These are phyloP conservation scores for Mesaphorura yosii DNA, from an alignment of 1,140 invertebrate genomes.

Conservation along the genomic window DNA sequence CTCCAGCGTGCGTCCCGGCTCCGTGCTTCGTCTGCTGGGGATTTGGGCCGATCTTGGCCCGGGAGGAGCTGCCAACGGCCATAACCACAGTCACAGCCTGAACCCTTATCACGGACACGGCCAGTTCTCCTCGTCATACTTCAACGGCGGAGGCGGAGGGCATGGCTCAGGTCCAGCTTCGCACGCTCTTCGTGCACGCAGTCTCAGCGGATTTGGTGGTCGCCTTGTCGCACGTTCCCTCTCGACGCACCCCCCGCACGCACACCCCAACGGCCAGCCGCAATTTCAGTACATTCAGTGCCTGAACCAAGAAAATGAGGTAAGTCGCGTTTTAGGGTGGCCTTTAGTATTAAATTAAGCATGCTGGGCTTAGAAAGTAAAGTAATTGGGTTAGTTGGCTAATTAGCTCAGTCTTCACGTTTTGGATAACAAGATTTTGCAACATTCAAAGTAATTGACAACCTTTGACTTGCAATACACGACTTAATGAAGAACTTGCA, in stretches of 20 bases:
- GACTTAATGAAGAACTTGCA: no score
- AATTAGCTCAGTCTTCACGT: no score
- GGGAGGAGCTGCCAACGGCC: no score
- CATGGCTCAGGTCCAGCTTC: constrained; percentile 6
- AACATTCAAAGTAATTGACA: no score
- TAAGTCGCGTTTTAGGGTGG: constrained; percentile 14
- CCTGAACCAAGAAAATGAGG: constrained; percentile 36
- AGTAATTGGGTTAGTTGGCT: no score
- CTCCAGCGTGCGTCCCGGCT: constrained; percentile 32
- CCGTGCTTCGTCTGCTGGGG: constrained; percentile 36
- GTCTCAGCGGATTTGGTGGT: constrained; percentile 27
- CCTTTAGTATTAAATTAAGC: background rate
- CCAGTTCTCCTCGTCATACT: no score
- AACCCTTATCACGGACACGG: no score
- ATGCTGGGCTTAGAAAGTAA: background rate
- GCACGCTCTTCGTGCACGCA: constrained; percentile 16
- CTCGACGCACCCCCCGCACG: constrained; percentile 12
- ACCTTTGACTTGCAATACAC: no score
- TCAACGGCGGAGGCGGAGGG: no score
- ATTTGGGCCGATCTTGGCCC: constrained; percentile 35
- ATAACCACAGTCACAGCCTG: no score
- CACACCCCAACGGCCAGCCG: no score
- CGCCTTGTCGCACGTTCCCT: constrained; percentile 26
- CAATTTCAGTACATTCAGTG: constrained; percentile 37
- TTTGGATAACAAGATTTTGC: no score